Percentiles rank a stretch among this genome's conserved stretches.
Evolutionary conservation across 2,797 vertebrate species (phyloP).

Genomic region (Sylvia borin): DNA sequence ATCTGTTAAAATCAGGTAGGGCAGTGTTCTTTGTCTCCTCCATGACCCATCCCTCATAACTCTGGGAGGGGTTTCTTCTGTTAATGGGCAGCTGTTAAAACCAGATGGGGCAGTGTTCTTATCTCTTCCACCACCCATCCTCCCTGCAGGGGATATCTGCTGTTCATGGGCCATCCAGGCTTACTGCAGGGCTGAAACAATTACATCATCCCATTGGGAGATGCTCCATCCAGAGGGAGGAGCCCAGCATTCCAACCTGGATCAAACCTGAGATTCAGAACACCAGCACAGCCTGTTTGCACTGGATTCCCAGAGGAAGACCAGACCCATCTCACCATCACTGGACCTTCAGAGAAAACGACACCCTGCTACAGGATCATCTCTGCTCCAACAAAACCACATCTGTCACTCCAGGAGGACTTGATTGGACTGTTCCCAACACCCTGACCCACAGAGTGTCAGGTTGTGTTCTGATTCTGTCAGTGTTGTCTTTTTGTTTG

Average conservation of each 20-base stretch:
- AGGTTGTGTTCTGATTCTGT: background rate
- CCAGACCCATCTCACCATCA: background rate
- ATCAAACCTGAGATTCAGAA: background rate
- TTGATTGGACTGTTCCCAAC: background rate
- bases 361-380: background rate
- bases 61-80: too few species aligned
- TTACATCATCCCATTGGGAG: background rate
- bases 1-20: background rate
- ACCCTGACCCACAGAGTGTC: background rate
- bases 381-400: background rate
- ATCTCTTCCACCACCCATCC: background rate
- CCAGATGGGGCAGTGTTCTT: too few species aligned
- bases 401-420: background rate
- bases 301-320: background rate
- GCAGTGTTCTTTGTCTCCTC: background rate
- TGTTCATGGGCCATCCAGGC: background rate
- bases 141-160: background rate
- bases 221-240: background rate
- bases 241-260: background rate
- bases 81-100: background rate
- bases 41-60: background rate
- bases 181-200: background rate
- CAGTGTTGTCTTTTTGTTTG: background rate
- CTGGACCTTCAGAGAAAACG: background rate
- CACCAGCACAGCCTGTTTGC: background rate